phyloP scores from a whole-genome alignment of 2,888 invertebrate genomes.

The Sinhomidia bicolor region DNA sequence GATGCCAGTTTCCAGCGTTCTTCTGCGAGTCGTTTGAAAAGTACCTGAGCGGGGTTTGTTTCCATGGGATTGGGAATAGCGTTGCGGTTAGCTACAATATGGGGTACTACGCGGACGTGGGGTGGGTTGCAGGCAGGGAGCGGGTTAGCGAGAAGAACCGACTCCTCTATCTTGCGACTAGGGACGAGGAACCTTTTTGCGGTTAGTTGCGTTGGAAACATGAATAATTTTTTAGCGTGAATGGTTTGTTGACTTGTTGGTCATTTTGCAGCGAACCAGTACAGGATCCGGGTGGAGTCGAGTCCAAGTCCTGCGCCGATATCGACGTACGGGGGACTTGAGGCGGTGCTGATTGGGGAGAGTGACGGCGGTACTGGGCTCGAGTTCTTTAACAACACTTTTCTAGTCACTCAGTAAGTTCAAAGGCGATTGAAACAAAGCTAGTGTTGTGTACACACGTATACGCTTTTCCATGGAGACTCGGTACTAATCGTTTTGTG shows the following conservation, averaged over 20 bases:
- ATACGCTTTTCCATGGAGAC: too few relatives aligned
- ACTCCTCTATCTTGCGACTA: constrained; percentile 90
- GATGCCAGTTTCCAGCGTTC: constrained; percentile 95
- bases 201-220: too few relatives aligned
- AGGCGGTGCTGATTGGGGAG: constrained; percentile 87
- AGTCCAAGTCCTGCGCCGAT: constrained; percentile 86
- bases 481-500: too few relatives aligned
- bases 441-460: too few relatives aligned
- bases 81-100: constrained; percentile 87
- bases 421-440: too few relatives aligned
- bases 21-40: constrained; percentile 93
- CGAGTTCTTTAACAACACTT: constrained; percentile 90
- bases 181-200: constrained; percentile 96
- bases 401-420: constrained; percentile 91
- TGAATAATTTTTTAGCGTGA: too few relatives aligned
- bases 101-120: constrained; percentile 93
- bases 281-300: constrained; percentile 91
- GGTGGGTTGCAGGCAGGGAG: constrained; percentile 23
- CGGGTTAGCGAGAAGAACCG: constrained; percentile 69
- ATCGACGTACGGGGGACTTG: constrained; percentile 88
- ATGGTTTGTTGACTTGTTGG: too few relatives aligned
- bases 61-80: constrained; percentile 85
- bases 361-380: constrained; percentile 30
- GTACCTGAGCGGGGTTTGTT: constrained; percentile 90
- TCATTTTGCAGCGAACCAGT: constrained; percentile 97